A percentile compares a stretch with the other conserved stretches of the same genome.
These are phyloP conservation scores for Chionomys nivalis DNA, from an alignment of 2,113 vertebrate species.

Conservation along the genomic window DNA sequence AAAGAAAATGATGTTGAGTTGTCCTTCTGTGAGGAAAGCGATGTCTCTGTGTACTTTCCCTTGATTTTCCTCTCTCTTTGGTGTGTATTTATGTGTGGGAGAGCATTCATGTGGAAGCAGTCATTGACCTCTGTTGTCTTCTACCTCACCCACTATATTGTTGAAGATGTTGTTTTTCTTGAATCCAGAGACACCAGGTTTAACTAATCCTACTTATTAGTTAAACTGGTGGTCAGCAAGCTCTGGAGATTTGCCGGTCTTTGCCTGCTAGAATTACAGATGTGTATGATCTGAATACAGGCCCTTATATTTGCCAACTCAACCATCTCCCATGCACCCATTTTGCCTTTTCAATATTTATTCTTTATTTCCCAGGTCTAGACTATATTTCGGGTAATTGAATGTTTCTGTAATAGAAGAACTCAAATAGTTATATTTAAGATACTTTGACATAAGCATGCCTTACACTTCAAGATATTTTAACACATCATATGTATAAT, in stretches of 20 bases:
- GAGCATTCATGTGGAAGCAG: background rate
- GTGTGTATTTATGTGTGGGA: background rate
- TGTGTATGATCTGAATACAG: background rate
- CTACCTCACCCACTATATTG: too few species aligned
- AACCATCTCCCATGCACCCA: background rate
- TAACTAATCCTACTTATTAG: too few species aligned
- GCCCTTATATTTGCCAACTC: background rate
- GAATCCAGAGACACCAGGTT: background rate
- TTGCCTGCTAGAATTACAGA: background rate
- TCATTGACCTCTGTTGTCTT: too few species aligned
- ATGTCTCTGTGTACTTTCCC: background rate
- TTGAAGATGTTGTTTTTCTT: background rate
- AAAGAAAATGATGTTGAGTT: background rate
- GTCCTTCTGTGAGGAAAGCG: background rate
- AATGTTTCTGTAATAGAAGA: conserved; percentile 10
- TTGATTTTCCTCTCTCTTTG: background rate
- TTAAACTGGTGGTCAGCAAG: background rate
- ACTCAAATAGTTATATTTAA: conserved; percentile 10
- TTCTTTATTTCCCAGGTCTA: conserved; percentile 16
- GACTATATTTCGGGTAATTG: background rate
- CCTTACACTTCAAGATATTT: background rate
- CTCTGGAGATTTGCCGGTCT: background rate
- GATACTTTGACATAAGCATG: background rate
- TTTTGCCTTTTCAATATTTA: background rate
- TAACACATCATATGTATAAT: background rate